Percentiles rank a stretch among this genome's conserved stretches.
Evolutionary conservation across 2,888 invertebrate species (phyloP).

Genomic region (Papilio gigon): DNA sequence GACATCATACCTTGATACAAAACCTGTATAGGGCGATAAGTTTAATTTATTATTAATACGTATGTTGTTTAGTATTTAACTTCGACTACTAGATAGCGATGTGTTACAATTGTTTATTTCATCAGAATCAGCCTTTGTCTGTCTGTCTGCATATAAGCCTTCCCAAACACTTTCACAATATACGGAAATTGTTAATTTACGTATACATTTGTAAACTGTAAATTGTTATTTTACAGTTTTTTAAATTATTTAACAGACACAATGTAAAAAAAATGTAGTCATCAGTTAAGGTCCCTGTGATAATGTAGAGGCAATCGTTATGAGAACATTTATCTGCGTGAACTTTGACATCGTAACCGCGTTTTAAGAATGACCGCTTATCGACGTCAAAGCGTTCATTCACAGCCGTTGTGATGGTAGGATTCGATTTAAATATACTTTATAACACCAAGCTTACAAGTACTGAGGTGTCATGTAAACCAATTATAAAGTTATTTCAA

Average conservation of each 20-base stretch:
- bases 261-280: constrained; percentile 19
- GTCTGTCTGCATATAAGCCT: too few relatives aligned
- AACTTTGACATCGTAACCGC: constrained; percentile 73
- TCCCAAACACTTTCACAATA: too few relatives aligned
- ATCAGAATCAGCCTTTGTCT: too few relatives aligned
- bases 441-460: constrained; percentile 1
- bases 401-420: constrained; percentile 55
- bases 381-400: constrained; percentile 71
- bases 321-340: constrained; percentile 60
- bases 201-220: too few relatives aligned
- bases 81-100: neutral
- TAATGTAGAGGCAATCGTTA: constrained; percentile 44
- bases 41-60: neutral
- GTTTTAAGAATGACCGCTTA: constrained; percentile 72
- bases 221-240: neutral
- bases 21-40: neutral
- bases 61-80: neutral
- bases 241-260: constrained; percentile 9
- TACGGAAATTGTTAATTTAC: too few relatives aligned
- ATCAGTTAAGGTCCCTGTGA: constrained; percentile 29
- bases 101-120: too few relatives aligned
- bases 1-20: neutral
- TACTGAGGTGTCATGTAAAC: neutral
- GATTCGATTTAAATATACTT: constrained; percentile 40
- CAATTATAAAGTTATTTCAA: neutral